Conservation (phyloP, 2,113 vertebrate species). For the Odontesthes bonariensis region DNA sequence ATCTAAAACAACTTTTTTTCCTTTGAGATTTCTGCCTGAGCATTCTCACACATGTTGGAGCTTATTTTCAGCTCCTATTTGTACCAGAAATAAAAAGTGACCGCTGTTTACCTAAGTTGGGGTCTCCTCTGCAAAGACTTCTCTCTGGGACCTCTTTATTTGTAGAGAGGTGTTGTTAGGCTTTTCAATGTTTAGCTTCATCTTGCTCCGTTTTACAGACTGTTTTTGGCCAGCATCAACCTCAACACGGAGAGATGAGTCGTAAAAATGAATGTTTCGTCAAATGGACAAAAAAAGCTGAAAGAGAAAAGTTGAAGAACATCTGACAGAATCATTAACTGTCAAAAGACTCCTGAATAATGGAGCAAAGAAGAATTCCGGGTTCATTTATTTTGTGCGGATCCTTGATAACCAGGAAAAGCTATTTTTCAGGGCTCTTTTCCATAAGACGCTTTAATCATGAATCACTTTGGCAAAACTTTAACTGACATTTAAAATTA, state of each 20-base stretch:
- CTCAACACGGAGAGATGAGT: neutral
- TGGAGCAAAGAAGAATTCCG: slow-evolving; percentile 44
- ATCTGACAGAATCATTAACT: slow-evolving; percentile 63
- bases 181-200: slow-evolving; percentile 44
- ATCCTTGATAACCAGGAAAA: slow-evolving; percentile 30
- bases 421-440: slow-evolving; percentile 28
- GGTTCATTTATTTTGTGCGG: slow-evolving; percentile 14
- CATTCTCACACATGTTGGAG: slow-evolving; percentile 71
- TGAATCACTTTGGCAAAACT: slow-evolving; percentile 37
- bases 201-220: slow-evolving; percentile 29
- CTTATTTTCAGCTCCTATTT: slow-evolving; percentile 63
- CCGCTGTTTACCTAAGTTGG: slow-evolving; percentile 72
- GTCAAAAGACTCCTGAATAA: slow-evolving; percentile 57
- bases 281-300: slow-evolving; percentile 28
- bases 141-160: slow-evolving; percentile 25
- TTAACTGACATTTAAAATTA: slow-evolving; percentile 4
- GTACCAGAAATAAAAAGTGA: slow-evolving; percentile 69
- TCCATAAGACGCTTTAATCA: slow-evolving; percentile 10
- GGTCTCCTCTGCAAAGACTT: slow-evolving; percentile 42
- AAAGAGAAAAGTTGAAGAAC: slow-evolving; percentile 16
- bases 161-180: slow-evolving; percentile 45
- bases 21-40: slow-evolving; percentile 64
- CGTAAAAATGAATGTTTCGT: slow-evolving; percentile 27
- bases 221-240: slow-evolving; percentile 22
- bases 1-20: slow-evolving; percentile 43